Conservation (phyloP, 2,113 vertebrate genomes). For the Chiloscyllium plagiosum region DNA sequence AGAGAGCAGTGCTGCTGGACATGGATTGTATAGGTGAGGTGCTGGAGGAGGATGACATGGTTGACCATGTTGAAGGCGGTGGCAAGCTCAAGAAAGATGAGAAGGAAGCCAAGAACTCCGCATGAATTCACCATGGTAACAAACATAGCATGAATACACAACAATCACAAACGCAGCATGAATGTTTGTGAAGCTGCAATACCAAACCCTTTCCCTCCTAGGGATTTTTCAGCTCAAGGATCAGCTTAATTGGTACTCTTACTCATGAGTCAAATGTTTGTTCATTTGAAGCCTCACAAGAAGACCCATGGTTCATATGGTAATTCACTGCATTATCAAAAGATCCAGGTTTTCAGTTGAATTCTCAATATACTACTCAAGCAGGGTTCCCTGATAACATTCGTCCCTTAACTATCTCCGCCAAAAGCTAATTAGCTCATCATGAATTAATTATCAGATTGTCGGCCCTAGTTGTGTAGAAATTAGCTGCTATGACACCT, state of each 20-base stretch:
- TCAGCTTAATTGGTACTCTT: not conserved
- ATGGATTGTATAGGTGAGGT: not conserved
- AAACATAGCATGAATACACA: not conserved
- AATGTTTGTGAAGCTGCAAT: not conserved
- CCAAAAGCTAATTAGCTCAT: not conserved
- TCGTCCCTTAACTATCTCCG: not conserved
- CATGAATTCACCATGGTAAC: not conserved
- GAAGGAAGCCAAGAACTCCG: not conserved
- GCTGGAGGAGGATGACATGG: not conserved
- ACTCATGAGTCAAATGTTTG: not conserved
- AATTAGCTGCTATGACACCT: not conserved
- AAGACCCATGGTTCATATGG: not conserved
- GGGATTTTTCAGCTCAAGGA: not conserved
- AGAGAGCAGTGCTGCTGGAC: not conserved
- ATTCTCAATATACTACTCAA: not conserved
- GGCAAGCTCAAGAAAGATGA: not conserved
- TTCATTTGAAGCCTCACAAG: not conserved
- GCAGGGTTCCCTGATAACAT: not conserved
- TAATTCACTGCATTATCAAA: not conserved
- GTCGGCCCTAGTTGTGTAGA: not conserved
- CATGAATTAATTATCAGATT: not conserved
- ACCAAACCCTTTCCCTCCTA: constrained; percentile 7
- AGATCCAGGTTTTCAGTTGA: not conserved
- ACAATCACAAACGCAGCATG: not conserved
- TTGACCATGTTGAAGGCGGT: not conserved